A percentile compares a stretch with the other conserved stretches of the same genome.
phyloP scores from a whole-genome alignment of 1,140 invertebrate species.

The Pteromalus puparum region DNA sequence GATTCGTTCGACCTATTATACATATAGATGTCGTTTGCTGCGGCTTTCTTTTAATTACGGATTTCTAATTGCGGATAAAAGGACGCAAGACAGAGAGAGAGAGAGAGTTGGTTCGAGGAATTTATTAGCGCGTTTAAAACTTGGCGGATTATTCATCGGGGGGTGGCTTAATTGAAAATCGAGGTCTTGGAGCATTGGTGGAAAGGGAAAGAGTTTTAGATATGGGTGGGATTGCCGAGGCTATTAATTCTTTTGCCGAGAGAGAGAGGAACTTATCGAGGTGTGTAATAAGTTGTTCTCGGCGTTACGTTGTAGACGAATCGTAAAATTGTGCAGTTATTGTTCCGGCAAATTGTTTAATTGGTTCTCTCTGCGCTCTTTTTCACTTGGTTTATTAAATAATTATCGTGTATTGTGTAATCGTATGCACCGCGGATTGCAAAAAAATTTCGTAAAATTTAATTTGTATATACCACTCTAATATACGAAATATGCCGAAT shows the following conservation, averaged over 20 bases:
- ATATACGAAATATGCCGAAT: too few species aligned
- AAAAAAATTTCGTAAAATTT: too few species aligned
- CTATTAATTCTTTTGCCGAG: background rate
- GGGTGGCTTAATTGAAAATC: constrained; percentile 45
- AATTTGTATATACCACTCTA: too few species aligned
- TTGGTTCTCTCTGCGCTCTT: too few species aligned
- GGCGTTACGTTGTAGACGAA: too few species aligned
- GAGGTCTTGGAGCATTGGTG: background rate
- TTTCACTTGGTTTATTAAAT: too few species aligned
- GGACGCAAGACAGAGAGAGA: too few species aligned
- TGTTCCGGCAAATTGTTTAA: background rate
- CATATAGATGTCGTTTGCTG: background rate
- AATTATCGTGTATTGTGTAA: too few species aligned
- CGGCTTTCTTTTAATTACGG: constrained; percentile 36
- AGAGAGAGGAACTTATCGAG: background rate
- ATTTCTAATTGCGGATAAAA: constrained; percentile 43
- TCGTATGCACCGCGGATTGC: too few species aligned
- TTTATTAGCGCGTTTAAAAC: constrained; percentile 44
- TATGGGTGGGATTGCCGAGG: background rate
- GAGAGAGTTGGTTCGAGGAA: background rate
- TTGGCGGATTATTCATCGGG: constrained; percentile 38
- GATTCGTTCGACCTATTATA: background rate
- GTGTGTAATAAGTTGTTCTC: background rate
- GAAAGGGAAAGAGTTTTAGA: background rate
- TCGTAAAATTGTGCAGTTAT: too few species aligned